These are phyloP conservation scores for Leptopterna dolabrata DNA, from an alignment of 2,888 invertebrate species.

Conservation along the genomic window DNA sequence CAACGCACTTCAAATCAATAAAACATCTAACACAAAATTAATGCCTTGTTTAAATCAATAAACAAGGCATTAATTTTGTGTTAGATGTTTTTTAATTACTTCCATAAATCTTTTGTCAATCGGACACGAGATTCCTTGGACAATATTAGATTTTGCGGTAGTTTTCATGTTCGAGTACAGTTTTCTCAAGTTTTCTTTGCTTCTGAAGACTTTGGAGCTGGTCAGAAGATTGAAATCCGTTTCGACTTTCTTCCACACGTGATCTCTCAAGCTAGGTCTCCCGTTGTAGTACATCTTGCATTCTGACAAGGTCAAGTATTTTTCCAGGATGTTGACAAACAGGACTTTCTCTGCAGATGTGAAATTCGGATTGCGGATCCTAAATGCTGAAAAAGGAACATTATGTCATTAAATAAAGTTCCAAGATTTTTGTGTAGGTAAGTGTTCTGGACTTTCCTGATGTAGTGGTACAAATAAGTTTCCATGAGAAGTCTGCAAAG, in stretches of 20 bases:
- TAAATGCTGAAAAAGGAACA: background rate
- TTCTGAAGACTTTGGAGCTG: background rate
- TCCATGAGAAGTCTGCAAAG: too few species aligned
- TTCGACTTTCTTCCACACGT: background rate
- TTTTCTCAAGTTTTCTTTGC: background rate
- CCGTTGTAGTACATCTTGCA: background rate
- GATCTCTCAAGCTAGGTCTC: background rate
- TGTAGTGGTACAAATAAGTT: too few species aligned
- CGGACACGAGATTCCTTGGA: background rate
- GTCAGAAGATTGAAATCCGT: background rate
- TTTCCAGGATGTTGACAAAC: background rate
- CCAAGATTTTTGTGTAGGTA: too few species aligned
- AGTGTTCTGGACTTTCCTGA: too few species aligned
- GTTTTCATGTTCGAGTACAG: conserved; percentile 1
- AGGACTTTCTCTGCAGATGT: background rate
- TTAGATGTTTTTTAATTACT: background rate
- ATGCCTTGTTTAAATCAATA: background rate
- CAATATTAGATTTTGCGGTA: background rate
- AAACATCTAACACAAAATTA: too few species aligned
- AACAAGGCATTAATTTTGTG: background rate
- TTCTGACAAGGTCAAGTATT: background rate
- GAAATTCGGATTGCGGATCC: conserved; percentile 4
- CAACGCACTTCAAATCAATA: too few species aligned
- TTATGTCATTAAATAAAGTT: too few species aligned
- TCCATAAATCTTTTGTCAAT: background rate